Percentiles rank a stretch among this genome's conserved stretches.
These are phyloP conservation scores for Oxytorus armatus DNA, from an alignment of 2,888 invertebrate genomes.

Conservation along the genomic window DNA sequence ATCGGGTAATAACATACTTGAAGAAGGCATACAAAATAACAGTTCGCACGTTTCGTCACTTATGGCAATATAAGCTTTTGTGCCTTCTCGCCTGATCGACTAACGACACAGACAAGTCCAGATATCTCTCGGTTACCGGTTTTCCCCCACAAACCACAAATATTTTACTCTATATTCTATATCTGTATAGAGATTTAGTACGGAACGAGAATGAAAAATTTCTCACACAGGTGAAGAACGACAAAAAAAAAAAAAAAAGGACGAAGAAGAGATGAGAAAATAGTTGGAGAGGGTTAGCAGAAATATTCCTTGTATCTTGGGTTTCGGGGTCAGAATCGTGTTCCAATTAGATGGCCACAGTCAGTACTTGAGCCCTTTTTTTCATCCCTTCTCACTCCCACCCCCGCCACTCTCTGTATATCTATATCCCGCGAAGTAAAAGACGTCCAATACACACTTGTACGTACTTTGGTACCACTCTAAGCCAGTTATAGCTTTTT, in stretches of 20 bases:
- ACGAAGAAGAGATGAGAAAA: conserved; percentile 18
- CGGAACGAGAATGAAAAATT: conserved; percentile 22
- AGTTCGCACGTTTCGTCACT: conserved; percentile 32
- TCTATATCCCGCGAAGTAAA: conserved; percentile 55
- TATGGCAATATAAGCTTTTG: neutral
- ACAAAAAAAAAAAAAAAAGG: conserved; percentile 1
- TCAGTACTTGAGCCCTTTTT: conserved; percentile 54
- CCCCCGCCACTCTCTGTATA: conserved; percentile 20
- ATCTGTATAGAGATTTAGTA: neutral
- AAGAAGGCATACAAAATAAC: conserved; percentile 16
- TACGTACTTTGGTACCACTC: conserved; percentile 6
- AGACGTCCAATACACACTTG: conserved; percentile 6
- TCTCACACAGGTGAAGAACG: conserved; percentile 9
- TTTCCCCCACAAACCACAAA: conserved; percentile 41
- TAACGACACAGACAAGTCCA: conserved; percentile 9
- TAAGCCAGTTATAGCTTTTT: conserved; percentile 34
- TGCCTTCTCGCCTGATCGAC: neutral
- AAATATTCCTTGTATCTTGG: conserved; percentile 80
- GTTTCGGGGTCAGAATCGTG: conserved; percentile 83
- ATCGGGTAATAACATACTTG: neutral
- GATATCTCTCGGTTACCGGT: neutral
- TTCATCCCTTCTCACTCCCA: conserved; percentile 54
- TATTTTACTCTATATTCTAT: conserved; percentile 5
- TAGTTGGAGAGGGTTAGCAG: conserved; percentile 35
- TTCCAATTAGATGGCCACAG: conserved; percentile 80